These are phyloP conservation scores for Lytechinus pictus DNA, from an alignment of 35 echinoderm and acorn worm species.

Conservation along the genomic window DNA sequence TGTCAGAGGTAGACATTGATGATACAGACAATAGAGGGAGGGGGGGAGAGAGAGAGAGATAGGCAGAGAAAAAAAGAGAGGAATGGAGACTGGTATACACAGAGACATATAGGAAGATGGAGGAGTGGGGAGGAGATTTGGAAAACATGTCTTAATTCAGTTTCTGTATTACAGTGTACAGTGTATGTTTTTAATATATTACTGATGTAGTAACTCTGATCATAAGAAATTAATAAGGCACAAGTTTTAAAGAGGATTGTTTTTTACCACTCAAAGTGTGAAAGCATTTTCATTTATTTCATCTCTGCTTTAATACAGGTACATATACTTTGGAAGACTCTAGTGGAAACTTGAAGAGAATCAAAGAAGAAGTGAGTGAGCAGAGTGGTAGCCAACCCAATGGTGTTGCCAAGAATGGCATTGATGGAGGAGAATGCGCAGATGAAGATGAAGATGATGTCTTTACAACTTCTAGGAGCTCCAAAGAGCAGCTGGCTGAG, in stretches of 20 bases:
- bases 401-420: constrained; percentile 34
- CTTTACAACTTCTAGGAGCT: constrained; percentile 54
- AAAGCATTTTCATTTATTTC: neutral
- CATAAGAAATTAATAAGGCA: no score
- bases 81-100: no score
- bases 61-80: neutral
- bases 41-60: neutral
- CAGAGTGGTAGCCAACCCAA: constrained; percentile 44
- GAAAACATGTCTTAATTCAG: no score
- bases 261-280: neutral
- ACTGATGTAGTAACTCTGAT: no score
- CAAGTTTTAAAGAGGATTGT: no score
- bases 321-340: constrained; percentile 50
- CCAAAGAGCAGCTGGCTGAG: constrained; percentile 73
- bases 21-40: neutral
- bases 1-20: neutral
- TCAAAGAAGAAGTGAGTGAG: constrained; percentile 40
- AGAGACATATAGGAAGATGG: no score
- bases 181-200: no score
- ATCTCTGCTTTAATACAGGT: neutral
- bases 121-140: no score
- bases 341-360: neutral
- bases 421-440: neutral
- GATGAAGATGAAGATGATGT: constrained; percentile 30
- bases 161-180: no score